A percentile compares a stretch with the other conserved stretches of the same genome.
These are phyloP conservation scores for Cataglyphis livida DNA, from an alignment of 2,888 invertebrate genomes.

Conservation along the genomic window DNA sequence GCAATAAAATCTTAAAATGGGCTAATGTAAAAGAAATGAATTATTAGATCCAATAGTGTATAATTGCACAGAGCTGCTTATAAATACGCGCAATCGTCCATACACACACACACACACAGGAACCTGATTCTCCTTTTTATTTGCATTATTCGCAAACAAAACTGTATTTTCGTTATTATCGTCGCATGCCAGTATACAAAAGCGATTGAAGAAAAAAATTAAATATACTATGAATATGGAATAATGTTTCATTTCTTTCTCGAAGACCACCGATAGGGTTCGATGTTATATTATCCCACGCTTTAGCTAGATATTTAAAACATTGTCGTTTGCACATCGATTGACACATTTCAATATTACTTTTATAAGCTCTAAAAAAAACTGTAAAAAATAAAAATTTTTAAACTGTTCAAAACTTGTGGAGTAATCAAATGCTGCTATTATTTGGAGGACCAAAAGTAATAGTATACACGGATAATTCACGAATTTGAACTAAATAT, in stretches of 20 bases:
- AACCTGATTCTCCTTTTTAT: constrained; percentile 59
- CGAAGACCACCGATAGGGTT: constrained; percentile 36
- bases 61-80: constrained; percentile 54
- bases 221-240: constrained; percentile 67
- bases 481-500: constrained; percentile 54
- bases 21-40: neutral
- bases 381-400: constrained; percentile 42
- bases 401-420: constrained; percentile 22
- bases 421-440: constrained; percentile 40
- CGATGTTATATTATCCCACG: constrained; percentile 29
- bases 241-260: constrained; percentile 59
- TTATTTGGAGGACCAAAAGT: constrained; percentile 24
- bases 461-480: constrained; percentile 54
- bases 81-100: constrained; percentile 70
- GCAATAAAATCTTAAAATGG: constrained; percentile 24
- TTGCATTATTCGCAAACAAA: constrained; percentile 58
- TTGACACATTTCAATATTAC: constrained; percentile 32
- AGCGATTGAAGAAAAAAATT: constrained; percentile 59
- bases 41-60: constrained; percentile 19
- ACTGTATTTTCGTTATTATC: constrained; percentile 51
- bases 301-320: constrained; percentile 34
- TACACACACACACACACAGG: constrained; percentile 62
- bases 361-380: constrained; percentile 34
- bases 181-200: constrained; percentile 59
- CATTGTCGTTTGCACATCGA: constrained; percentile 31